Conservation (phyloP, 2,113 vertebrate species). For the Chiloscyllium plagiosum region DNA sequence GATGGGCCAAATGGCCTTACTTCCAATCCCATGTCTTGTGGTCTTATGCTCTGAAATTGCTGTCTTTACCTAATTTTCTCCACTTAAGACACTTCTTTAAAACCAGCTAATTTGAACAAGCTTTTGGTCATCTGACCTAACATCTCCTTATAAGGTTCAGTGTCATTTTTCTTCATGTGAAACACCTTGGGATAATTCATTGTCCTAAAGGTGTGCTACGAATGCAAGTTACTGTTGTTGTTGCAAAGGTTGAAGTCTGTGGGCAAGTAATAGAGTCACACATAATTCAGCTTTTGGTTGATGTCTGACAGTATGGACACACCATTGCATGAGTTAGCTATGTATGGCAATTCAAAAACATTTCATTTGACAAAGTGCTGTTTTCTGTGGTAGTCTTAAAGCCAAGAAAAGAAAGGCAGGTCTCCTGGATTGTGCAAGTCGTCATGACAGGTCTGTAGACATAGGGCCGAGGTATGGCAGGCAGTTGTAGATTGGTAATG, state of each 20-base stretch:
- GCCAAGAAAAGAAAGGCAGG: not conserved
- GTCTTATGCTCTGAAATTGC: no score
- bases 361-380: not conserved
- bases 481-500: not conserved
- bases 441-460: not conserved
- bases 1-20: no score
- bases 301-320: not conserved
- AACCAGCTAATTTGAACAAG: not conserved
- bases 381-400: not conserved
- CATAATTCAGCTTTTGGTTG: not conserved
- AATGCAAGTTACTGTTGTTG: no score
- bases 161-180: not conserved
- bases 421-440: not conserved
- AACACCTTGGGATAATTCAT: no score
- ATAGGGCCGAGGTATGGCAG: not conserved
- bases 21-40: no score
- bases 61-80: no score
- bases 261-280: not conserved
- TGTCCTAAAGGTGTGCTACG: no score
- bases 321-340: not conserved
- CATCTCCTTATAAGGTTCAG: not conserved
- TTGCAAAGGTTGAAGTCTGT: not conserved
- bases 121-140: not conserved
- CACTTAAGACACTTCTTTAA: no score
- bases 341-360: not conserved